Base-by-base conservation (phyloP, 2,888 invertebrate genomes). In the Drepana falcataria region DNA sequence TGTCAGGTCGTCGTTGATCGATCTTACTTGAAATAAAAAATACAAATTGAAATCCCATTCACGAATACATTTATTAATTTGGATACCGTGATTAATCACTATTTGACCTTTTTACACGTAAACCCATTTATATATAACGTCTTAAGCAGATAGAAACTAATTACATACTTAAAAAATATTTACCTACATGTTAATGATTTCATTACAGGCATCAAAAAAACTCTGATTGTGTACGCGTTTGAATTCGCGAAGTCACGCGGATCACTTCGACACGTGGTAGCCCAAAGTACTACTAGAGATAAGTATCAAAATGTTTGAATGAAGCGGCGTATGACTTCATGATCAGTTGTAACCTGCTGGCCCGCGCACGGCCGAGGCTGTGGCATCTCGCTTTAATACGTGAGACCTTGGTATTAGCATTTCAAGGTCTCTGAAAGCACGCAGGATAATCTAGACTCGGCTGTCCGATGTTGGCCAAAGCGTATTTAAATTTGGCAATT, bases 361-460 rank as follows among this genome's bases (percentile, higher is more conserved):
- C 52, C 56, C 59, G 59, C 64, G 64, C 65, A 64, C 63, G 56
- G 59, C 35, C n/a, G 53, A 57, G 55, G 54, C 61, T 55, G 54
- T 57, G 51, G 52, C 52, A 48, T 48, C 51, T 52, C 40, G 55
- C 56, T 56, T 61, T 56, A 53, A 69, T 73, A 81, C 78, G 78
- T 75, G 79, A 71, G 82, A 71, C 86, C 84, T 86, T 84, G 83
- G 64, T 59, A 57, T 63, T 59, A 59, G 67, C 47, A 57, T 51
- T 65, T 71, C 85, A 85, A 87, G 85, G 87, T 76, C 80, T 69
- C 72, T 57, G 66, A 73, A 77, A 78, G 81, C 86, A 84, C 82
- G 85, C 82, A 72, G 77, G 80, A 82, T 83, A 65, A 83, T 78
- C 78, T 75, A 65, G 66, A 57, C 67, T 21, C 21, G 21, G 21